Conservation (phyloP, 2,113 vertebrate genomes). For the Seriola rivoliana region DNA sequence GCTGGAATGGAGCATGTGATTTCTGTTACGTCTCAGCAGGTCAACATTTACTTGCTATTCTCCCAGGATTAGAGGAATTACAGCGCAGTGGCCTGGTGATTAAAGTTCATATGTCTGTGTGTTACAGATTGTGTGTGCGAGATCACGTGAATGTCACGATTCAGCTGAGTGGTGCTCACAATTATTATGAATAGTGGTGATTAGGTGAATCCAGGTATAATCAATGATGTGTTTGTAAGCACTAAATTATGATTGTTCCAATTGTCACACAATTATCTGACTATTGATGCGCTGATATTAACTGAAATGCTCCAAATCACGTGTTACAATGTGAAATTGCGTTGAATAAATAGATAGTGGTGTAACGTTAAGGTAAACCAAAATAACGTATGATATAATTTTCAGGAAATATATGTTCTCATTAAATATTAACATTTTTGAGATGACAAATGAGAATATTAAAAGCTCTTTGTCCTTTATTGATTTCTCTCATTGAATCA, state of each 20-base stretch:
- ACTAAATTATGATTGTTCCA: neutral
- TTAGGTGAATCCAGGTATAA: neutral
- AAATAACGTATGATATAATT: neutral
- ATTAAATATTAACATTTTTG: neutral
- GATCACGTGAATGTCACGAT: constrained; percentile 12
- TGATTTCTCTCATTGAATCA: constrained; percentile 45
- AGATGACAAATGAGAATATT: neutral
- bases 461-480: neutral
- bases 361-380: neutral
- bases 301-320: neutral
- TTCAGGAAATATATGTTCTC: neutral
- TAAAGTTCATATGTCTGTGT: constrained; percentile 1
- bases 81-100: neutral
- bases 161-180: neutral
- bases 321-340: neutral
- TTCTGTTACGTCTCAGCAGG: constrained; percentile 32
- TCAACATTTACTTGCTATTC: constrained; percentile 10
- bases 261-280: neutral
- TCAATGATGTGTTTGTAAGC: neutral
- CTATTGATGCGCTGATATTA: neutral
- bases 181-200: neutral
- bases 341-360: neutral
- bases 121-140: neutral
- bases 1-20: constrained; percentile 51
- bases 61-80: constrained; percentile 39